A percentile compares a stretch with the other conserved stretches of the same genome.
These are phyloP conservation scores for Pelobates fuscus DNA, from an alignment of 2,113 vertebrate species.

Conservation along the genomic window DNA sequence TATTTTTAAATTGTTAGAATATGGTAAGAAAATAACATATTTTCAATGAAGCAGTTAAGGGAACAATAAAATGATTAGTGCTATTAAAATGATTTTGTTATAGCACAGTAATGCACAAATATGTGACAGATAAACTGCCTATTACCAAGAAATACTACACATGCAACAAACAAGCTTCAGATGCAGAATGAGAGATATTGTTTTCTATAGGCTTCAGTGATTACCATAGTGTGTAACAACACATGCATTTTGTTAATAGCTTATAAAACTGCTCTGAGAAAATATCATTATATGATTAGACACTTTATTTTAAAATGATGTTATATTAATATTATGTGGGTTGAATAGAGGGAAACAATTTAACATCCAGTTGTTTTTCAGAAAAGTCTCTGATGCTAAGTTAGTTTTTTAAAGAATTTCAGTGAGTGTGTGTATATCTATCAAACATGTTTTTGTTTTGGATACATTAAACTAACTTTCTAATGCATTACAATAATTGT, in stretches of 20 bases:
- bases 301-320: constrained; percentile 13
- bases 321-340: constrained; percentile 5
- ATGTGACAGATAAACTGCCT: constrained; percentile 20
- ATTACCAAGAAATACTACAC: constrained; percentile 10
- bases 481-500: no score
- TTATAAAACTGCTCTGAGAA: constrained; percentile 4
- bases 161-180: background rate
- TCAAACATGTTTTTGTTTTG: no score
- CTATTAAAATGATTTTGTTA: constrained; percentile 24
- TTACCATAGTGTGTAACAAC: constrained; percentile 8
- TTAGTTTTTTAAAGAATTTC: no score
- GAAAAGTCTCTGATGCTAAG: no score
- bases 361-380: no score
- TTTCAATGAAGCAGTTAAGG: background rate
- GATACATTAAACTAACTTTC: no score
- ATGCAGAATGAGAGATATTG: background rate
- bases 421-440: no score
- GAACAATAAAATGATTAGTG: constrained; percentile 25
- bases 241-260: background rate
- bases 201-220: constrained; percentile 1
- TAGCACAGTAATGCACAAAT: constrained; percentile 1
- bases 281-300: constrained; percentile 5
- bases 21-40: background rate
- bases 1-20: no score
- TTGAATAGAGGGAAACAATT: background rate